phyloP scores from a whole-genome alignment of 2,888 invertebrate genomes.

The Iphiclides podalirius region DNA sequence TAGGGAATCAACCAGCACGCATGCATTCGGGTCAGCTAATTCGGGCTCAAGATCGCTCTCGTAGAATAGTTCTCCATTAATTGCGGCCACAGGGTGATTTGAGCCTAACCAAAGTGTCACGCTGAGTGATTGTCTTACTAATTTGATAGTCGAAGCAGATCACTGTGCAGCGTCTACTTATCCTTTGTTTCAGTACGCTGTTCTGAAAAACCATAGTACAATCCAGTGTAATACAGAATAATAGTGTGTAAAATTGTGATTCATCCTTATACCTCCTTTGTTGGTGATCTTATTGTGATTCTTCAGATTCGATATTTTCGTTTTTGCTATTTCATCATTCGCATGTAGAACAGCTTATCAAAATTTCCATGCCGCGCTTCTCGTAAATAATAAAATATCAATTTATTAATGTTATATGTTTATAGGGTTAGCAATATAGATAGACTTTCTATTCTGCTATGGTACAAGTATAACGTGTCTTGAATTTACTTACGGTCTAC shows the following conservation, averaged over 20 bases:
- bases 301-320: no score
- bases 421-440: no score
- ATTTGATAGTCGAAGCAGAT: constrained; percentile 37
- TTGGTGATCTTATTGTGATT: no score
- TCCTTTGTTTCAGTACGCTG: background rate
- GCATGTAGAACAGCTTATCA: no score
- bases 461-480: constrained; percentile 8
- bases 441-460: constrained; percentile 2
- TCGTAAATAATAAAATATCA: constrained; percentile 19
- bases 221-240: background rate
- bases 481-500: constrained; percentile 9
- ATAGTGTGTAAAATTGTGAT: no score
- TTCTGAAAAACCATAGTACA: no score
- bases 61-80: constrained; percentile 59
- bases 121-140: constrained; percentile 69
- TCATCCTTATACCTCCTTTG: no score
- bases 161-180: constrained; percentile 1
- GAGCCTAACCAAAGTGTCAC: constrained; percentile 47
- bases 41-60: constrained; percentile 46
- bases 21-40: constrained; percentile 28
- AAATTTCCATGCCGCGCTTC: no score
- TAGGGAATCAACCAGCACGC: constrained; percentile 18
- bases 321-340: no score
- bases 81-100: constrained; percentile 52
- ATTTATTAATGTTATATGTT: background rate